These are phyloP conservation scores for Drosophila subpulchrella DNA, from an alignment of 1,140 invertebrate genomes.

Conservation along the genomic window DNA sequence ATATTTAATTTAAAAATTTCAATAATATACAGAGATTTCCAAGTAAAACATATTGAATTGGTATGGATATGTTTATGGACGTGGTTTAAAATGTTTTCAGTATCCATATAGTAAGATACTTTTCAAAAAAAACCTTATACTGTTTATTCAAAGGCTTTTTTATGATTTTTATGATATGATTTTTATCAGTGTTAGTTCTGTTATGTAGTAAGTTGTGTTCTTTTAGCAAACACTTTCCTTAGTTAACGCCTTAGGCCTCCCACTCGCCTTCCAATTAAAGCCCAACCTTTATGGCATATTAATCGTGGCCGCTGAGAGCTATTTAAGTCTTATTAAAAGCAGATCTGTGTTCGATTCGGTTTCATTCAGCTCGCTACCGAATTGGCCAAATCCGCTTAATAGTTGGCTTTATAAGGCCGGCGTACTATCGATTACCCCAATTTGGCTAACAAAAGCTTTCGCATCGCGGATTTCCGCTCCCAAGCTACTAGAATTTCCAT, in stretches of 20 bases:
- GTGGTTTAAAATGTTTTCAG: too few relatives aligned
- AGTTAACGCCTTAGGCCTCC: constrained; percentile 19
- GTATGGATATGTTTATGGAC: too few relatives aligned
- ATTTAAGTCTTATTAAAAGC: constrained; percentile 68
- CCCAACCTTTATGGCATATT: constrained; percentile 64
- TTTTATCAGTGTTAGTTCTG: too few relatives aligned
- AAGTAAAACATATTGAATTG: too few relatives aligned
- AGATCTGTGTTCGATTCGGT: constrained; percentile 55
- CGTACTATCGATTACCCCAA: constrained; percentile 36
- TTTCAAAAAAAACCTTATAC: too few relatives aligned
- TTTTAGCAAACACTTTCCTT: constrained; percentile 40
- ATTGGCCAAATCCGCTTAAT: constrained; percentile 48
- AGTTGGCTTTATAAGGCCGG: neutral
- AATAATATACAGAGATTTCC: too few relatives aligned
- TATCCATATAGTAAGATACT: too few relatives aligned
- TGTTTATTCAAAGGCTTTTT: too few relatives aligned
- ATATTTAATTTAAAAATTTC: too few relatives aligned
- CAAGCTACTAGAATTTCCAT: constrained; percentile 75
- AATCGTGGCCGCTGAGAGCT: constrained; percentile 45
- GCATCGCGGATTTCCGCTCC: constrained; percentile 68
- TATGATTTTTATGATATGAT: too few relatives aligned
- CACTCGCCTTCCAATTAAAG: constrained; percentile 38
- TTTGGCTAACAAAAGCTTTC: constrained; percentile 37
- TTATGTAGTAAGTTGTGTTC: neutral
- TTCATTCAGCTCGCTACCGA: constrained; percentile 38